Base-by-base conservation (phyloP, 2,888 invertebrate genomes). In the Volucella zonaria region DNA sequence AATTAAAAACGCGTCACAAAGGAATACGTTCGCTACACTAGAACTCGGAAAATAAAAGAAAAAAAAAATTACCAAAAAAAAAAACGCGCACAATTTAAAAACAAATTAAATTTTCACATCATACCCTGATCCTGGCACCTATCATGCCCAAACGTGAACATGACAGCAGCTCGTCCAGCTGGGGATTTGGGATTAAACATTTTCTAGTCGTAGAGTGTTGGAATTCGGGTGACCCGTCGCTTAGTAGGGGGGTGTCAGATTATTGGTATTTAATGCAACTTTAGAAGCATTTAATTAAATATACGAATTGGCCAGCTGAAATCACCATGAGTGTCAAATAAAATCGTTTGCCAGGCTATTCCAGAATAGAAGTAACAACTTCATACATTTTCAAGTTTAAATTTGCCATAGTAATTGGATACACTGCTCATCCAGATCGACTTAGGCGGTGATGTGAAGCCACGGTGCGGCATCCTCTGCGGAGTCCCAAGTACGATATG, bases 1-100 rank as follows among this genome's bases (percentile, higher is more conserved):
- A 64, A 80, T 75, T 81, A 68, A 62, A 76, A 76, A 81, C 58
- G 45, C n/a, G 64, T 43, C 74, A 68, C 12, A 62, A 52, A 74
- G 61, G 54, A 42, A 67, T 68, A 49, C 45, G 12, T 10, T 47
- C 31, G 23, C 40, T 54, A 45, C 40, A 12, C 38, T 23, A 56
- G 40, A 45, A 31, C 10, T 42, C 15, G 14, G 9, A 38, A 18
- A 56, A 67, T 1, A 23, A 23, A 2, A 23, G 2, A 2, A 23
- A 23, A 70, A 45, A 40, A 11, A 42, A 4, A 12, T 3, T 23
- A 23, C 2, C 1, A 18, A 0, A 1, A 23, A 4, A 31, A 31
- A 31, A 31, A 31, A 31, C 6, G 31, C 4, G 31, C 6, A 31
- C 31, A 56, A 58, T 66, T 75, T 59, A 43, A 59, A 77, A 77